Percentiles rank a stretch among this genome's conserved stretches.
Conservation (phyloP, 23 tunicate genomes). For the Clavelina lepadiformis region DNA sequence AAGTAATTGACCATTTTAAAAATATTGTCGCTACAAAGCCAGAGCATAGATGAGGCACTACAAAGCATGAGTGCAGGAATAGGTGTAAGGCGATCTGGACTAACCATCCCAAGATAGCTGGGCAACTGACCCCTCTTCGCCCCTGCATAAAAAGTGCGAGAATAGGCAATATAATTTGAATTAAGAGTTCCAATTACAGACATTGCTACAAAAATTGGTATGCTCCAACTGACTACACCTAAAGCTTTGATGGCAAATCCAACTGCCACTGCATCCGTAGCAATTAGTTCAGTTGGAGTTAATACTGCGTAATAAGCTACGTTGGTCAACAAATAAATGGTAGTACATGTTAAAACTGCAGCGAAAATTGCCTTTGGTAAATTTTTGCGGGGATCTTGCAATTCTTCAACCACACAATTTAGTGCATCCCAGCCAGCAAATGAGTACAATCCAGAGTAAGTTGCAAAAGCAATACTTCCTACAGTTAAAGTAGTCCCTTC, state of each 20-base stretch:
- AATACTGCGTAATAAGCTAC: constrained; percentile 67
- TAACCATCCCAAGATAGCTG: constrained; percentile 71
- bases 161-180: constrained; percentile 64
- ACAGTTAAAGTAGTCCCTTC: constrained; percentile 29
- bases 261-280: constrained; percentile 63
- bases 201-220: constrained; percentile 77
- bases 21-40: constrained; percentile 59
- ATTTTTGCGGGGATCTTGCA: constrained; percentile 62
- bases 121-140: constrained; percentile 75
- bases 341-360: constrained; percentile 44
- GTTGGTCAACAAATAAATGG: constrained; percentile 48
- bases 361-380: constrained; percentile 53
- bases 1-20: constrained; percentile 71
- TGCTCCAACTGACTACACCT: constrained; percentile 30
- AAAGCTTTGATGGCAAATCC: constrained; percentile 54
- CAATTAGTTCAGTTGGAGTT: constrained; percentile 45
- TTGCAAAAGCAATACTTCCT: constrained; percentile 46
- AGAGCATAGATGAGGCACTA: constrained; percentile 37
- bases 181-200: constrained; percentile 70
- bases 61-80: constrained; percentile 56
- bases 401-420: constrained; percentile 72
- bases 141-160: constrained; percentile 61
- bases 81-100: constrained; percentile 47
- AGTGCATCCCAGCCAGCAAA: constrained; percentile 89
- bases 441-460: constrained; percentile 63